A percentile compares a stretch with the other conserved stretches of the same genome.
These are phyloP conservation scores for Scaptomyza graminum DNA, from an alignment of 1,140 invertebrate species.

Conservation along the genomic window DNA sequence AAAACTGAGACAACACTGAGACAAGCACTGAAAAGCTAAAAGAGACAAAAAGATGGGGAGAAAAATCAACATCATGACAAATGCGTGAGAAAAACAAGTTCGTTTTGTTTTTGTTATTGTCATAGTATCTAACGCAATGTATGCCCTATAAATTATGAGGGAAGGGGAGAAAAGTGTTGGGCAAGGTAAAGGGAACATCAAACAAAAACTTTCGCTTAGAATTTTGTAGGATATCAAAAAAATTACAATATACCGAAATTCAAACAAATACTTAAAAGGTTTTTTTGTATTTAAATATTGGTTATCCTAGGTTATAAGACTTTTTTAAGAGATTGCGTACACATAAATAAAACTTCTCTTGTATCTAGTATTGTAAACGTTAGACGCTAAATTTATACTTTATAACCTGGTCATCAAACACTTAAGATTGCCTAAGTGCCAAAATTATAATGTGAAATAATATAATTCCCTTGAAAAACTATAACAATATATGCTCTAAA, in stretches of 20 bases:
- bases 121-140: constrained; percentile 3
- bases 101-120: background rate
- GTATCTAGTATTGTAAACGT: too few relatives aligned
- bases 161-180: constrained; percentile 29
- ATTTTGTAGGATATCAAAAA: background rate
- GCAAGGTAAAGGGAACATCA: background rate
- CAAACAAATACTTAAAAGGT: too few relatives aligned
- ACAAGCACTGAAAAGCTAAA: constrained; percentile 4
- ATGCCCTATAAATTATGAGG: constrained; percentile 27
- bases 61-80: constrained; percentile 58
- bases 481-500: constrained; percentile 3
- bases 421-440: background rate
- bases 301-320: too few relatives aligned
- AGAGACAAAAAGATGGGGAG: constrained; percentile 25
- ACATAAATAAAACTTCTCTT: too few relatives aligned
- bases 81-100: constrained; percentile 68
- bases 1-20: constrained; percentile 37
- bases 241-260: too few relatives aligned
- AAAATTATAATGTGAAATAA: background rate
- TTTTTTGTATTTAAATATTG: too few relatives aligned
- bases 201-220: background rate
- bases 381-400: background rate
- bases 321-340: too few relatives aligned
- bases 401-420: background rate
- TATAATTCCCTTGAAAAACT: background rate